These are phyloP conservation scores for Phocoena sinus DNA, from an alignment of 2,113 vertebrate genomes.

Conservation along the genomic window DNA sequence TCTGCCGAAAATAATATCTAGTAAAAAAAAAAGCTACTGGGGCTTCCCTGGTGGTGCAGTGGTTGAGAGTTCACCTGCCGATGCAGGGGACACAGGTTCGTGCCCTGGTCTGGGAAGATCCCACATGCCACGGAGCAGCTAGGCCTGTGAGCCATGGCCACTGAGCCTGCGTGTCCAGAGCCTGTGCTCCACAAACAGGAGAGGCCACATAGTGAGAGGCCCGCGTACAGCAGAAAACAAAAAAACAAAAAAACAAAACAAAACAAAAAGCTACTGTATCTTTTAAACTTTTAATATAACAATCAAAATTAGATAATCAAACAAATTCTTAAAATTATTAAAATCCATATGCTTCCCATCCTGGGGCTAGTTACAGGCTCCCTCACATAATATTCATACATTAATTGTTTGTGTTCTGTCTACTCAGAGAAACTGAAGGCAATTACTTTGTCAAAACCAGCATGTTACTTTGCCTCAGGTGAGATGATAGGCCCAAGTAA, in stretches of 20 bases:
- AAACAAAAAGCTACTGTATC: background rate
- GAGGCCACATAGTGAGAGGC: no score
- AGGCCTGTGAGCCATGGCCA: no score
- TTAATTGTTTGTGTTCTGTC: background rate
- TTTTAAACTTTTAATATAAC: background rate
- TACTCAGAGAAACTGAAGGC: background rate
- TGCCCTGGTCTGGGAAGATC: no score
- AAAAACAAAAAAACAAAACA: no score
- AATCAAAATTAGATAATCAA: background rate
- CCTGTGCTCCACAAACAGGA: rapidly evolving
- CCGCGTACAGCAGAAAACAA: no score
- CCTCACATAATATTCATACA: background rate
- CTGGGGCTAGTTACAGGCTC: background rate
- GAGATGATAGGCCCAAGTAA: background rate
- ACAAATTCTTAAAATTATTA: background rate
- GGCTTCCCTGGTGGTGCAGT: no score
- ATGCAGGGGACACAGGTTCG: no score
- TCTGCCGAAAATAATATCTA: background rate
- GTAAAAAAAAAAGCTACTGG: background rate
- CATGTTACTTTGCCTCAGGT: background rate
- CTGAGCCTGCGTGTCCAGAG: no score
- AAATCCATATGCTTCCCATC: background rate
- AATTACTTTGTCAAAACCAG: background rate
- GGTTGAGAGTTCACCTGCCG: no score
- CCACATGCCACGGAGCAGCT: no score